Evolutionary conservation across 2,113 vertebrate species (phyloP).

Genomic region (Axis porcinus): DNA sequence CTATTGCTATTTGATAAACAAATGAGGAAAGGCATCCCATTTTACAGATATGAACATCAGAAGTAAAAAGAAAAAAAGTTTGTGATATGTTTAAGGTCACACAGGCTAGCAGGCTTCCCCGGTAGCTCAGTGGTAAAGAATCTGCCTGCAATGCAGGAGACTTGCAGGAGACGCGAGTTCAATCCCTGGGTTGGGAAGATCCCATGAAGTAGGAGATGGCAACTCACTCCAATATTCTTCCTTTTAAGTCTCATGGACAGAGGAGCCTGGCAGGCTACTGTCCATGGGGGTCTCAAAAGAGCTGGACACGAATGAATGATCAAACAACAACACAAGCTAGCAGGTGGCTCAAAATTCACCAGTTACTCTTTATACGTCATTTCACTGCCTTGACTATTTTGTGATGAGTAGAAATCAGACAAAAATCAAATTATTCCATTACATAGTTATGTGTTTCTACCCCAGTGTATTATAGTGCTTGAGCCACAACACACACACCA

Average conservation of each 20-base stretch:
- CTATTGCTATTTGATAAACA: background rate
- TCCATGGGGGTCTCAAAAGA: background rate
- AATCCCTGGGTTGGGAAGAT: background rate
- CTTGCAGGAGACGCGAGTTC: accelerated
- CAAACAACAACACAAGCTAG: background rate
- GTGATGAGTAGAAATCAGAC: constrained; percentile 45
- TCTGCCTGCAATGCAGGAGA: background rate
- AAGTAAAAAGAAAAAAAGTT: background rate
- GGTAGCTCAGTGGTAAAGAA: background rate
- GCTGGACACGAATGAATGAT: background rate
- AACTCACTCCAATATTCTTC: background rate
- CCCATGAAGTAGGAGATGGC: background rate
- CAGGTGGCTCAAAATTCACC: background rate
- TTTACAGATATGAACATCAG: background rate
- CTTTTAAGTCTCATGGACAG: background rate
- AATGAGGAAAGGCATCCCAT: background rate
- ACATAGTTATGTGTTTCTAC: background rate
- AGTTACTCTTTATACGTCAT: background rate
- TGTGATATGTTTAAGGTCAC: background rate
- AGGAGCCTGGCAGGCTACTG: background rate
- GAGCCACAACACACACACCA: background rate
- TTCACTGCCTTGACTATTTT: constrained; percentile 16
- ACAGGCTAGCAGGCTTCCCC: background rate
- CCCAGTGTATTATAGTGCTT: background rate
- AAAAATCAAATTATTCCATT: constrained; percentile 54